Percentiles rank a stretch among this genome's conserved stretches.
These are phyloP conservation scores for Heliconius erato DNA, from an alignment of 2,888 invertebrate species.

Conservation along the genomic window DNA sequence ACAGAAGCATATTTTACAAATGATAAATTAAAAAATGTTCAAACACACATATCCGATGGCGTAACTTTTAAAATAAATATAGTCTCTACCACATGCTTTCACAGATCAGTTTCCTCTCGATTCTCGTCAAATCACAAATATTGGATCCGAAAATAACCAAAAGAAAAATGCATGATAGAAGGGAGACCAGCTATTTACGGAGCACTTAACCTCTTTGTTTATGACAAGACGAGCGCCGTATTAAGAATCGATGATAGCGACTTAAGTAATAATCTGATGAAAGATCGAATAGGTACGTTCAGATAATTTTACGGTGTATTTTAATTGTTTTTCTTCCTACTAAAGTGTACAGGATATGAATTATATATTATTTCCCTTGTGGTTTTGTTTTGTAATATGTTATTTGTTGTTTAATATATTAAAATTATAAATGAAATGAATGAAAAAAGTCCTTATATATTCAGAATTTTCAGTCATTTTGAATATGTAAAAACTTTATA, in stretches of 20 bases:
- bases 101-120: constrained; percentile 50
- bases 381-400: background rate
- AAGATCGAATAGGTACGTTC: constrained; percentile 11
- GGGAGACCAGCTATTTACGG: constrained; percentile 68
- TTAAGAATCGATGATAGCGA: constrained; percentile 57
- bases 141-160: constrained; percentile 61
- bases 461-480: too few species aligned
- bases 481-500: too few species aligned
- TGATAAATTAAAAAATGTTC: too few species aligned
- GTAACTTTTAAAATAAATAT: constrained; percentile 53
- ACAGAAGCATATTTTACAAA: too few species aligned
- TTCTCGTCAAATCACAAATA: constrained; percentile 57
- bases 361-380: background rate
- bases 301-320: background rate
- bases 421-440: too few species aligned
- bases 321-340: background rate
- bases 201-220: constrained; percentile 76
- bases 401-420: too few species aligned
- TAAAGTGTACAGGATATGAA: background rate
- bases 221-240: constrained; percentile 71
- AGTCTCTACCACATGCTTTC: constrained; percentile 47
- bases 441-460: too few species aligned
- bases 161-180: constrained; percentile 58
- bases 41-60: background rate
- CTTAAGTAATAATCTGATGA: constrained; percentile 47